These are phyloP conservation scores for Caenorhabditis plicata DNA, from an alignment of 2,888 invertebrate species.

Conservation along the genomic window DNA sequence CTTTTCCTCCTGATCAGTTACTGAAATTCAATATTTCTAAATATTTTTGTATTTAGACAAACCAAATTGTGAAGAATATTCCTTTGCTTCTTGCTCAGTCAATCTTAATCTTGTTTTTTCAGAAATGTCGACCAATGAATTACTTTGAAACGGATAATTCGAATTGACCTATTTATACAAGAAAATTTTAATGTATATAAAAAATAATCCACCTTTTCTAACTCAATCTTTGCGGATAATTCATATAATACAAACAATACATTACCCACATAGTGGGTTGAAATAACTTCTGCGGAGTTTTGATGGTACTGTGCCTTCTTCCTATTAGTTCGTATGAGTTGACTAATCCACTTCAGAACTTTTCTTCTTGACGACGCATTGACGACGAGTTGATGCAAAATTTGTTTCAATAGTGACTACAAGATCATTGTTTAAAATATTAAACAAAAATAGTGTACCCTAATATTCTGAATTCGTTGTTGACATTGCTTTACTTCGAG, in stretches of 20 bases:
- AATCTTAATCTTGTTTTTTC: conserved; percentile 79
- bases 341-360: conserved; percentile 79
- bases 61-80: conserved; percentile 14
- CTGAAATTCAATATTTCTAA: conserved; percentile 1
- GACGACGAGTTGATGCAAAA: conserved; percentile 81
- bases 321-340: conserved; percentile 79
- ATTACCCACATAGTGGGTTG: conserved; percentile 86
- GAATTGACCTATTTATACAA: conserved; percentile 75
- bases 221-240: conserved; percentile 82
- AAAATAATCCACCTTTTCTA: conserved; percentile 74
- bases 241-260: conserved; percentile 85
- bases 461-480: conserved; percentile 1
- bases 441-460: not conserved
- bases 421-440: not conserved
- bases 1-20: conserved; percentile 71
- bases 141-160: conserved; percentile 82
- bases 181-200: not conserved
- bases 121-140: conserved; percentile 65
- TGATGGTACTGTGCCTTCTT: conserved; percentile 83
- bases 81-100: conserved; percentile 78
- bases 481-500: conserved; percentile 14
- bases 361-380: conserved; percentile 80
- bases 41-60: conserved; percentile 1
- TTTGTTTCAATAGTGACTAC: conserved; percentile 74
- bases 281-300: conserved; percentile 79